Evolutionary conservation across 2,113 vertebrate species (phyloP).

Genomic region (Daubentonia madagascariensis): DNA sequence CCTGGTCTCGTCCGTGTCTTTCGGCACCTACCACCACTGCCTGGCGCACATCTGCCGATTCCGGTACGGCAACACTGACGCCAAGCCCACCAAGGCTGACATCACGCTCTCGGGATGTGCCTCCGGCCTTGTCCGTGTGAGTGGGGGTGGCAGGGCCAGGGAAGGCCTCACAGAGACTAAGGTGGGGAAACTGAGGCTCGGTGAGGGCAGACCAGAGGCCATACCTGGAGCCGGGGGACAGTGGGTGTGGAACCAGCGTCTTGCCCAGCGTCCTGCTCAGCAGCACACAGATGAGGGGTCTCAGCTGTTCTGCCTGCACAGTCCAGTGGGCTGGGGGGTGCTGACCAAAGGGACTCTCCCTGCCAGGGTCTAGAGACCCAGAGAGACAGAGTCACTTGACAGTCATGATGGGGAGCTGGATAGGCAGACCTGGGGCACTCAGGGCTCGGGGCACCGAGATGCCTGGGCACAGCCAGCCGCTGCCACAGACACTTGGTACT

Average conservation of each 20-base stretch:
- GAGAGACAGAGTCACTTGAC: neutral
- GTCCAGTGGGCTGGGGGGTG: neutral
- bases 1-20: conserved; percentile 86
- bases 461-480: neutral
- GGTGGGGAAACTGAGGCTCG: neutral
- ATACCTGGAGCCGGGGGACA: accelerated
- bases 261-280: no score
- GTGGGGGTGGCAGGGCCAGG: neutral
- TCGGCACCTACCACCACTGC: conserved; percentile 86
- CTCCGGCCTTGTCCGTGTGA: conserved; percentile 86
- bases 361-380: neutral
- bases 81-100: conserved; percentile 80
- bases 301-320: neutral
- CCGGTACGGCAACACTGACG: conserved; percentile 76
- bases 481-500: neutral
- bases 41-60: conserved; percentile 82
- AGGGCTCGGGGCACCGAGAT: neutral
- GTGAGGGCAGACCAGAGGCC: neutral
- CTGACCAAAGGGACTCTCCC: neutral
- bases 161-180: neutral
- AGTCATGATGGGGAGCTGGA: no score
- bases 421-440: neutral
- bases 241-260: neutral
- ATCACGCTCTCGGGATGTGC: conserved; percentile 84
- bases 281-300: neutral